These are phyloP conservation scores for Acipenser oxyrinchus DNA, from an alignment of 2,797 vertebrate genomes.

Conservation along the genomic window DNA sequence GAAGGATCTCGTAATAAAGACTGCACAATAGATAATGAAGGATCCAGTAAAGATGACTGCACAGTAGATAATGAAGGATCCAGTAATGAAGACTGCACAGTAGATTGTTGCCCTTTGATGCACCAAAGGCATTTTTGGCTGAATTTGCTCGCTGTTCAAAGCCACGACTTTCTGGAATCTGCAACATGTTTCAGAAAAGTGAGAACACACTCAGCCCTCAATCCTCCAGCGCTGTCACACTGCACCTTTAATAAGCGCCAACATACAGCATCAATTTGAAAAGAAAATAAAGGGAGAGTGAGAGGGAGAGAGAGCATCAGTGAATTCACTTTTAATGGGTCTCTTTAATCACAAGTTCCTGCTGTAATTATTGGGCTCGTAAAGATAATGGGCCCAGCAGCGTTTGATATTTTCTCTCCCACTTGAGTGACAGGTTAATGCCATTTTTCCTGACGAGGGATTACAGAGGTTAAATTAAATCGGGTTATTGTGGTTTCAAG, in stretches of 20 bases:
- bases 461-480: constrained; percentile 10
- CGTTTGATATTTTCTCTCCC: constrained; percentile 11
- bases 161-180: not conserved
- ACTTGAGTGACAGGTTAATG: constrained; percentile 18
- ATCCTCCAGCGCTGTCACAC: not conserved
- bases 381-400: constrained; percentile 16
- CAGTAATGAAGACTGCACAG: too few species aligned
- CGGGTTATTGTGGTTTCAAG: constrained; percentile 15
- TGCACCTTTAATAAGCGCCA: not conserved
- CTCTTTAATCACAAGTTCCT: constrained; percentile 3
- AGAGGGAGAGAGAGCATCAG: constrained; percentile 5
- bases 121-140: too few species aligned
- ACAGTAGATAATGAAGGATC: too few species aligned
- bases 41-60: too few species aligned
- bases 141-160: too few species aligned
- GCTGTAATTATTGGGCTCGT: constrained; percentile 12
- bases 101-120: not conserved
- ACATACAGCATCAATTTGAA: not conserved
- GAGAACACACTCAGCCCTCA: not conserved
- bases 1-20: too few species aligned
- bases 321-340: constrained; percentile 3
- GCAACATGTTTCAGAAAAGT: not conserved
- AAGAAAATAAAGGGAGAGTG: not conserved
- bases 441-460: constrained; percentile 12
- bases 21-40: too few species aligned